These are phyloP conservation scores for Gavia stellata DNA, from an alignment of 2,113 vertebrate species.

Conservation along the genomic window DNA sequence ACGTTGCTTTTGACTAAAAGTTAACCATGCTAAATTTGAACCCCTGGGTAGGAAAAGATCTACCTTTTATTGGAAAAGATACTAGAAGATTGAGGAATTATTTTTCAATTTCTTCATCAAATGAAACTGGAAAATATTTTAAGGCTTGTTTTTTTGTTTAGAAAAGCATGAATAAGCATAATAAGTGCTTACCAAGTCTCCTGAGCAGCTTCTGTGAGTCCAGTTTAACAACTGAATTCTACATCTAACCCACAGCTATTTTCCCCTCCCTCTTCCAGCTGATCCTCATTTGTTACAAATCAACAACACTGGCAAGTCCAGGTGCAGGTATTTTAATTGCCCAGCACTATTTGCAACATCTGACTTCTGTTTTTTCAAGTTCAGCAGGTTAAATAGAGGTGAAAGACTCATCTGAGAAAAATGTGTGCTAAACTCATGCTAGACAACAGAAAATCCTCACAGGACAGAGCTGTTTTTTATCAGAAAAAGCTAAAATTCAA, in stretches of 20 bases:
- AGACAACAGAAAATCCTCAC: not conserved
- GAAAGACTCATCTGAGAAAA: not conserved
- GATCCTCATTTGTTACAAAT: not conserved
- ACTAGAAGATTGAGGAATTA: not conserved
- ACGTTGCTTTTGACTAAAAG: not conserved
- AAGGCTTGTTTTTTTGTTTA: not conserved
- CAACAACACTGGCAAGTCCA: not conserved
- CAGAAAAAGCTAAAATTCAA: not conserved
- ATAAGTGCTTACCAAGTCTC: not conserved
- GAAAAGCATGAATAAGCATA: not conserved
- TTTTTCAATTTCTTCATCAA: not conserved
- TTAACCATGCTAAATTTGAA: not conserved
- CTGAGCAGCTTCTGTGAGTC: accelerated
- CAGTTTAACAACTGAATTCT: not conserved
- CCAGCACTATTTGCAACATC: not conserved
- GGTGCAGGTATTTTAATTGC: not conserved
- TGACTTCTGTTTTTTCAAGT: not conserved
- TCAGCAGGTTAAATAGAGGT: not conserved
- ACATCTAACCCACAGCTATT: not conserved
- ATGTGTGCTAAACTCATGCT: not conserved
- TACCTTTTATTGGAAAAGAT: not conserved
- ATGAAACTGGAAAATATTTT: not conserved
- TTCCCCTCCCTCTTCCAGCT: not conserved
- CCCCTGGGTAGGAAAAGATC: not conserved
- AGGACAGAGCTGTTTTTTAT: not conserved